Evolutionary conservation across 2,888 invertebrate genomes (phyloP).

Genomic region (Pachycephus smyrnensis): DNA sequence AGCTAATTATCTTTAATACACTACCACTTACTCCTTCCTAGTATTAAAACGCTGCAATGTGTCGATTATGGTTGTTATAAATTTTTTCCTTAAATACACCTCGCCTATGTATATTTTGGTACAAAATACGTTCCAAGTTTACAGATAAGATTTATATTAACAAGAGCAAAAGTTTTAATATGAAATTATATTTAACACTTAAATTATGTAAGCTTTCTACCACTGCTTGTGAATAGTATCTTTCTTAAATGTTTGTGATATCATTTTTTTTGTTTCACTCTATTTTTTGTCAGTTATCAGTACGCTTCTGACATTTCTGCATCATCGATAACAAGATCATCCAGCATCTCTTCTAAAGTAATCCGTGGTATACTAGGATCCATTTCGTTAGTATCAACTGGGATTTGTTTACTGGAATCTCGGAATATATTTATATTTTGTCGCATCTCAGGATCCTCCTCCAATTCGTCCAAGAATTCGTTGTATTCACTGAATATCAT

Average conservation of each 20-base stretch:
- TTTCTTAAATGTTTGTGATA: neutral
- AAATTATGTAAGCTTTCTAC: neutral
- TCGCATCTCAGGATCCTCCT: conserved; percentile 91
- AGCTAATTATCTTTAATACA: neutral
- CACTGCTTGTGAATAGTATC: neutral
- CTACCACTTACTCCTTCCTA: neutral
- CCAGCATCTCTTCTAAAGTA: conserved; percentile 93
- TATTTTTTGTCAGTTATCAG: conserved; percentile 18
- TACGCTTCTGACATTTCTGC: conserved; percentile 77
- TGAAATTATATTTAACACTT: neutral
- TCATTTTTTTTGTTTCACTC: neutral
- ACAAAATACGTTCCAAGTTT: neutral
- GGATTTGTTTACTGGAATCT: conserved; percentile 69
- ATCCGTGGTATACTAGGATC: conserved; percentile 81
- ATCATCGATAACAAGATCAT: conserved; percentile 86
- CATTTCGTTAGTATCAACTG: conserved; percentile 72
- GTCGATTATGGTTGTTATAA: neutral
- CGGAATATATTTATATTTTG: conserved; percentile 95
- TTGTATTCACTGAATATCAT: conserved; percentile 82
- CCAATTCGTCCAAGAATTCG: conserved; percentile 96
- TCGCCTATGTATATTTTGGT: neutral
- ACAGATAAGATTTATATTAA: neutral
- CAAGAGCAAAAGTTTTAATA: neutral
- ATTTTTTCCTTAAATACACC: neutral
- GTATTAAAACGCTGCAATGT: neutral